Conservation (phyloP, 2,113 vertebrate species). For the Poeciliopsis prolifica region DNA sequence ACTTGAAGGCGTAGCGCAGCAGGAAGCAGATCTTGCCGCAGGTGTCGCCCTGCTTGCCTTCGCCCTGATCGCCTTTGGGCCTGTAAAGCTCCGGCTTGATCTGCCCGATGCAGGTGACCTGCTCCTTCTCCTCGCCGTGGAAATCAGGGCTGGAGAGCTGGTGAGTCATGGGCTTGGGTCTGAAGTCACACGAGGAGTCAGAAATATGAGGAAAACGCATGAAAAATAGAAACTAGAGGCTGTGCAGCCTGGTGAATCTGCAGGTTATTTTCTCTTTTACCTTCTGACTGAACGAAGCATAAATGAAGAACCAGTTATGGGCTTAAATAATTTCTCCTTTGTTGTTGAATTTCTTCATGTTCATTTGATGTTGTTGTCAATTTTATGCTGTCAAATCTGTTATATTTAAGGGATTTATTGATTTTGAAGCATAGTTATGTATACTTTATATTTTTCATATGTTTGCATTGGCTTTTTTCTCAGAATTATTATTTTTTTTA, state of each 20-base stretch:
- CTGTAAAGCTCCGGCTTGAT: conserved; percentile 93
- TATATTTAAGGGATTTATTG: no score
- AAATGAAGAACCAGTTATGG: no score
- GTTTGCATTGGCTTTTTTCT: no score
- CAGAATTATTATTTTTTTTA: no score
- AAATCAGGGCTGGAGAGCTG: conserved; percentile 83
- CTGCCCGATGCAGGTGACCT: conserved; percentile 91
- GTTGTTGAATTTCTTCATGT: no score
- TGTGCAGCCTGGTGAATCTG: conserved; percentile 22
- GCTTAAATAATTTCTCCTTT: no score
- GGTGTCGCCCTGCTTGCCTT: conserved; percentile 80
- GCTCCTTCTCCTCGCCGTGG: conserved; percentile 84
- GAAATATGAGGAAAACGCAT: conserved; percentile 37
- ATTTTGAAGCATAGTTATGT: no score
- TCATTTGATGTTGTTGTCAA: no score
- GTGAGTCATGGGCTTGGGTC: conserved; percentile 81
- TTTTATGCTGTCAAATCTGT: no score
- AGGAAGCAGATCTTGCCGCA: conserved; percentile 93
- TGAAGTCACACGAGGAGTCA: conserved; percentile 54
- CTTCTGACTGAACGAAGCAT: no score
- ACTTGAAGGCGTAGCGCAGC: conserved; percentile 90
- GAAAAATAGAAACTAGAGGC: background rate
- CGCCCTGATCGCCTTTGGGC: conserved; percentile 82
- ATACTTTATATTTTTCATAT: no score
- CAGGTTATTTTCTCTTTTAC: no score